Base-by-base conservation (phyloP, 2,797 vertebrate genomes). In the Chiloscyllium punctatum region DNA sequence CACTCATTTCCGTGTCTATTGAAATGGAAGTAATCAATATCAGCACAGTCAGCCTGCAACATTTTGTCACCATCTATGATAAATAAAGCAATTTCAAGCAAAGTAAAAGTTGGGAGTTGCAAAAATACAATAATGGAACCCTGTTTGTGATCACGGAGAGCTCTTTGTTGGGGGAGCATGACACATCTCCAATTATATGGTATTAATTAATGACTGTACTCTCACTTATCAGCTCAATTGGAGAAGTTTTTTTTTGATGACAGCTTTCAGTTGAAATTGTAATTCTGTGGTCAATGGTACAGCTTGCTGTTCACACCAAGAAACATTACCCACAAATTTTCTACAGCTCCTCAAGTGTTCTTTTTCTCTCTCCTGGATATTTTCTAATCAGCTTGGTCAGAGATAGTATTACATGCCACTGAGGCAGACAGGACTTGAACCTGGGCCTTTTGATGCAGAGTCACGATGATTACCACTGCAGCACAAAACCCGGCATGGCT, bases 71-170 rank as follows among this genome's bases (percentile, higher is more conserved):
- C 37, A 69, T n/a, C 66, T 92, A 11, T 92, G 62, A 69, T 42
- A 92, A 92, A 92, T 48, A 92, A 68, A 37, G 66, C 90, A 92
- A 68, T 69, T 92, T 92, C 62, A 69, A 69, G n/a, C 90, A 92
- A 92, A 69, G 69, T 92, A 92, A 92, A 69, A 92, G n/a, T 42
- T 37, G 18, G 7, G 62, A 62, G 11, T 25, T 92, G 66, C 62
- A 69, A 92, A 91, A 69, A 25, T 92, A 69, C 7, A 69, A 69
- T 42, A 42, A 69, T 69, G 7, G 90, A 25, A 92, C 66, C 69
- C 90, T 42, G 90, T n/a, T 92, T 37, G n/a, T 69, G n/a, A 92
- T 42, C 33, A 69, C 23, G 82, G 0, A 11, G 90, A 42, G 69
- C 11, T 69, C 21, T 21, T 2, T 25, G 6, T 13, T 25, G 9